A percentile compares a stretch with the other conserved stretches of the same genome.
These are phyloP conservation scores for Falco novaeseelandiae DNA, from an alignment of 2,797 vertebrate species.

Conservation along the genomic window DNA sequence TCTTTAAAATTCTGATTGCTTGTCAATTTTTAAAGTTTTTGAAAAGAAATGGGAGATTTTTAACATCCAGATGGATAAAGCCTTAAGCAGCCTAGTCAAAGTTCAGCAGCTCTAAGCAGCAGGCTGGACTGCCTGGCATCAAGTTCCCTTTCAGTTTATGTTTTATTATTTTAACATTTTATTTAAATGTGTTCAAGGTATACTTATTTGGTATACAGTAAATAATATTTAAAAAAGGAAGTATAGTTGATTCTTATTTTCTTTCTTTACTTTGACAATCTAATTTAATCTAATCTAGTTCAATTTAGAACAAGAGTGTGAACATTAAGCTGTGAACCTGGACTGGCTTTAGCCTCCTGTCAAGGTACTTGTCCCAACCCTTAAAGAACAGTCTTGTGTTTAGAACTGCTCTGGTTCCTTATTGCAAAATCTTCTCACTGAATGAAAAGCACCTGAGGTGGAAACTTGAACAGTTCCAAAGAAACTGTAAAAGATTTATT, in stretches of 20 bases:
- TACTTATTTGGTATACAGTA: background rate
- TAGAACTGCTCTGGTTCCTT: background rate
- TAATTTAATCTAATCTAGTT: background rate
- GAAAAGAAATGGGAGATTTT: background rate
- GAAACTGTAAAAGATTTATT: background rate
- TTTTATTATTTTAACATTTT: background rate
- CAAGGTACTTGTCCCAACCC: background rate
- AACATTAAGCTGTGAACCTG: rapidly evolving
- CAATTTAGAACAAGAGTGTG: background rate
- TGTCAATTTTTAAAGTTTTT: background rate
- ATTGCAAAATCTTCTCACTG: background rate
- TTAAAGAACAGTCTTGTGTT: background rate
- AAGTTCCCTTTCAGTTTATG: background rate
- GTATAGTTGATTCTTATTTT: background rate
- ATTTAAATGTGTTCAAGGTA: background rate
- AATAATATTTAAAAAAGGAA: rapidly evolving
- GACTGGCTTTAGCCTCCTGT: background rate
- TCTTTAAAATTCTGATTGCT: background rate
- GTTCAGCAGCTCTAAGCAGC: background rate
- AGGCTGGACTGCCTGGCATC: background rate
- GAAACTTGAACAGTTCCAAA: background rate
- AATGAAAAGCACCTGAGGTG: background rate
- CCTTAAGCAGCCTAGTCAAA: background rate
- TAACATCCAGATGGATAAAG: background rate
- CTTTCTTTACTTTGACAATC: background rate